Base-by-base conservation (phyloP, 2,113 vertebrate genomes). In the Pygoscelis antarcticus region DNA sequence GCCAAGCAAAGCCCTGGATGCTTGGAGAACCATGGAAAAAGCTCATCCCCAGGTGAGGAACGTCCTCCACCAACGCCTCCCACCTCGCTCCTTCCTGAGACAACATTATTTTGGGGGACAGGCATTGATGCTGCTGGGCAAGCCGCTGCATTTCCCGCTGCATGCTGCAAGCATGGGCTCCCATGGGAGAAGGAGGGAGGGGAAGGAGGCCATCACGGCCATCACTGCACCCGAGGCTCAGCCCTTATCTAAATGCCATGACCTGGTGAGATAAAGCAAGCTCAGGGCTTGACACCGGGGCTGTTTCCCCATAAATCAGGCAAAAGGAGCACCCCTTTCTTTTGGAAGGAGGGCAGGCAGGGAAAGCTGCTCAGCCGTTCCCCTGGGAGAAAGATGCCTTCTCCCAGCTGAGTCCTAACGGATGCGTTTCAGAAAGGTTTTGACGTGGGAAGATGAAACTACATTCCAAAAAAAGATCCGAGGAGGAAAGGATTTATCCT, bases 391-490 rank as follows among this genome's bases (percentile, higher is more conserved):
- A 94, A 38, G 94, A 71, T 74, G 79, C 44, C 69, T 81, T 89
- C 38, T 68, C 72, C 34, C 8, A 1, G 77, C 86, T 6, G 20
- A 16, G 22, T 80, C 86, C 90, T 86, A 83, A 87, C 0, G 4
- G 75, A 87, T 89, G 70, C 3, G 1, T 85, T 96, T 77, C 9
- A 1, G 85, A 93, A 94, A 80, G 84, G 89, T 93, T 95, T 96
- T 91, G 91, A 93, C 44, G 1, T 94, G 95, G 95, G 96, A 96
- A 94, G 92, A 90, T 77, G 68, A 91, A 94, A 93, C 78, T 66
- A 38, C 66, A n/a, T 74, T 95, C 78, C 89, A 54, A 62, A 84
- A 93, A 64, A 87, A 91, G 88, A 90, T 83, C 71, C 0, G 7
- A 80, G 60, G 64, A 89, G 74, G 88, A 94, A 86, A 85, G 75